These are phyloP conservation scores for Phrynosoma blainvillii DNA, from an alignment of 2,113 vertebrate genomes.

Conservation along the genomic window DNA sequence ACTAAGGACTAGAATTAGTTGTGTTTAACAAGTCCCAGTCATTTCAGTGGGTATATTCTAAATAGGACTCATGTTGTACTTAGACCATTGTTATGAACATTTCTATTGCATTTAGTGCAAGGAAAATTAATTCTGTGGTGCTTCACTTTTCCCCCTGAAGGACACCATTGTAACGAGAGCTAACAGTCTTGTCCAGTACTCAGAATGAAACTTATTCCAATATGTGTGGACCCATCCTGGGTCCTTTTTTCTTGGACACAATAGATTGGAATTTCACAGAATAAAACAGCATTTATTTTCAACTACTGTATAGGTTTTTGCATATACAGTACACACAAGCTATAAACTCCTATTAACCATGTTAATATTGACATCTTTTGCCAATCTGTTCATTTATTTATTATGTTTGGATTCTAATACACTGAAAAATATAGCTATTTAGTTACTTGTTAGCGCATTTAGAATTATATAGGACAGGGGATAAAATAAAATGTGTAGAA, in stretches of 20 bases:
- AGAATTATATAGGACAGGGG: conserved; percentile 55
- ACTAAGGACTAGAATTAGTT: too few relatives aligned
- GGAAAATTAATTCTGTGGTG: too few relatives aligned
- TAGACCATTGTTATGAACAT: too few relatives aligned
- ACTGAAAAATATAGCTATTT: conserved; percentile 50
- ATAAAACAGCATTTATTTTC: not conserved
- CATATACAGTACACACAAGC: not conserved
- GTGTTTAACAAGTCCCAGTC: too few relatives aligned
- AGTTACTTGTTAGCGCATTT: conserved; percentile 64
- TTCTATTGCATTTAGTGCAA: too few relatives aligned
- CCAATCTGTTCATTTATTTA: conserved; percentile 59
- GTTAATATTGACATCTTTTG: conserved; percentile 47
- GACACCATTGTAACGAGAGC: not conserved
- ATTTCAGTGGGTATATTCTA: too few relatives aligned
- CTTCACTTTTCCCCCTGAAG: not conserved
- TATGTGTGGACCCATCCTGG: not conserved
- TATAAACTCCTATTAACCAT: conserved; percentile 1
- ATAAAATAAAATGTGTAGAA: conserved; percentile 64
- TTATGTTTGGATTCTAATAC: conserved; percentile 58
- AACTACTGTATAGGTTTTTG: not conserved
- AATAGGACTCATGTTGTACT: too few relatives aligned
- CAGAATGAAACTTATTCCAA: not conserved
- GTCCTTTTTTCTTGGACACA: not conserved
- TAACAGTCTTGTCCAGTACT: not conserved
- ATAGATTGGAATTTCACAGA: not conserved